Base-by-base conservation (phyloP, 2,797 vertebrate genomes). In the Toxotes lorentzi region DNA sequence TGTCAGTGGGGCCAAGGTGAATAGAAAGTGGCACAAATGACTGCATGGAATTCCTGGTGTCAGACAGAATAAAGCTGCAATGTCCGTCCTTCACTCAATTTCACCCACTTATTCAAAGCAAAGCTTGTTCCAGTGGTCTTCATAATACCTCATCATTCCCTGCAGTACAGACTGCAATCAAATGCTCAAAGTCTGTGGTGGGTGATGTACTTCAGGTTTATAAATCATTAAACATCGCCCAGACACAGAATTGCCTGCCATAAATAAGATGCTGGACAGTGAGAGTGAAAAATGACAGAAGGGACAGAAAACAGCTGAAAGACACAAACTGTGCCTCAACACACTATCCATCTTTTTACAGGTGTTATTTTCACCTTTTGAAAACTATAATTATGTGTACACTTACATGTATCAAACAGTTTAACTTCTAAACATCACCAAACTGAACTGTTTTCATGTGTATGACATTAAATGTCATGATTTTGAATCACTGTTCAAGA, bases 21-120 rank as follows among this genome's bases (percentile, higher is more conserved):
- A 93, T 82, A 63, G 82, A 88, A 92, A 90, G 89, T 90, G 89
- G 88, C 92, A 91, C 73, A 90, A 92, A 93, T 89, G 80, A 89
- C 85, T 79, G 83, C 68, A 69, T 88, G 90, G 88, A 90, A 92
- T 93, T 86, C 79, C 67, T 75, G 83, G 77, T 34, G 83, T 87
- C 82, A 82, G 70, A 77, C 40, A 48, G 78, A 83, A 82, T 89
- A 77, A 86, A 81, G 71, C 69, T 23, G 65, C 70, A 54, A 32
- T 0, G 48, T 74, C 38, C 34, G 40, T 61, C 75, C 54, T 74
- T 71, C 79, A 58, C 77, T 85, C 48, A 47, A 2, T 41, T 74
- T 71, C 70, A 72, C 51, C 41, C 75, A 58, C 73, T 79, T 30
- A 70, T 54, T 91, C 76, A 70, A 51, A 70, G 76, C 32, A 58